These are phyloP conservation scores for Caenorhabditis tropicalis DNA, from an alignment of 1,140 invertebrate genomes.

Conservation along the genomic window DNA sequence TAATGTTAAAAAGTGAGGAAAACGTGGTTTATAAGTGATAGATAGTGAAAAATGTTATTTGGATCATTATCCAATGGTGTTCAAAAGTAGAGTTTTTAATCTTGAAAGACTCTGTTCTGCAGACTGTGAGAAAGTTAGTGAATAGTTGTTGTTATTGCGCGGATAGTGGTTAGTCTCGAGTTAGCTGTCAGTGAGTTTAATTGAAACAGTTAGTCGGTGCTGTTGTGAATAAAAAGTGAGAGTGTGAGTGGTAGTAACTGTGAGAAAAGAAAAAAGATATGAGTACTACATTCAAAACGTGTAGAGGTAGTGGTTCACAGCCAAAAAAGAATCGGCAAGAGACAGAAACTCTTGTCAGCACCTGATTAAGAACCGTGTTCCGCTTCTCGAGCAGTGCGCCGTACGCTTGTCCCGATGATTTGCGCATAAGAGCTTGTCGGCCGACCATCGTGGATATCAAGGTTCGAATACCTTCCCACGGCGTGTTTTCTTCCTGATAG, in stretches of 20 bases:
- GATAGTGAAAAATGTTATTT: too few relatives aligned
- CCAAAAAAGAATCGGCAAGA: constrained; percentile 25
- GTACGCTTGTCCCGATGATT: constrained; percentile 69
- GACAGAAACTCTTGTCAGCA: constrained; percentile 51
- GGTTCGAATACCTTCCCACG: constrained; percentile 70
- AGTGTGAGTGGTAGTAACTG: constrained; percentile 33
- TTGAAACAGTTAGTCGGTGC: background rate
- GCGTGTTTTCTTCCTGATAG: constrained; percentile 61
- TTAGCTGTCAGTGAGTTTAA: too few relatives aligned
- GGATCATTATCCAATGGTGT: too few relatives aligned
- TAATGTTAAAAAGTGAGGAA: too few relatives aligned
- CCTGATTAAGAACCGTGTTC: constrained; percentile 65
- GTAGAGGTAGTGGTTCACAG: constrained; percentile 45
- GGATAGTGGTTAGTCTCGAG: background rate
- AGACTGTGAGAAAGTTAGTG: too few relatives aligned
- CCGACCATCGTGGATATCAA: constrained; percentile 70
- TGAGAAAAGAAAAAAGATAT: constrained; percentile 23
- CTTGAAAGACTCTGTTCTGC: too few relatives aligned
- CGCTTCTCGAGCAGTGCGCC: constrained; percentile 61
- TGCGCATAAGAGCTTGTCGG: constrained; percentile 65
- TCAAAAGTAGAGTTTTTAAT: too few relatives aligned
- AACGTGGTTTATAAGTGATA: too few relatives aligned
- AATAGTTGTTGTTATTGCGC: background rate
- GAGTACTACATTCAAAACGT: constrained; percentile 32
- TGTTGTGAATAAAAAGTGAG: background rate